Evolutionary conservation across 1,140 invertebrate species (phyloP), one percentile per base, ranked within the genome.

Genomic region (Drosophila kanapiae): DNA sequence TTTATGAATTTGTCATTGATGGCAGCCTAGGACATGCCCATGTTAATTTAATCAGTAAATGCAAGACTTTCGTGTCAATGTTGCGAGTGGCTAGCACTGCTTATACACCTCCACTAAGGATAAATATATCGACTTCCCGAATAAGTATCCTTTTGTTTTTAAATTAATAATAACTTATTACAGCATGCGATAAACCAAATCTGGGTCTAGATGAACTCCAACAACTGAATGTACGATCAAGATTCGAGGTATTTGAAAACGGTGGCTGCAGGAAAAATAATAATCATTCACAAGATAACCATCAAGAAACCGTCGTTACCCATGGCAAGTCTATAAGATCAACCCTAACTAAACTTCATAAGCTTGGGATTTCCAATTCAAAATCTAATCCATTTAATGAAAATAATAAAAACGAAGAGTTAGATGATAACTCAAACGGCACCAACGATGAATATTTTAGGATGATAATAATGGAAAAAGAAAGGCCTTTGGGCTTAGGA

Each of bases 161-260:
- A 4, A 40, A 42, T 16, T 31, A 31, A 16, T 23, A 49, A 14
- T 23, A 37, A 54, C 6, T 14, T 10, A 37, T 63, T 67, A 8
- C 37, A 86, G 97, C 97, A 56, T 97, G 96, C 75, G 96, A 97
- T 88, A 98, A 98, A 91, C 96, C 97, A n/a, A 96, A 97, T 93
- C 94, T 98, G 40, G 97, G 97, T 27, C 93, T 98, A 23, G 96
- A 97, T 82, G 97, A 98, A 91, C 92, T 98, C 47, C 95, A 96
- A 13, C 95, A 95, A 67, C 93, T 98, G 49, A 97, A 98, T 93
- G 96, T 98, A 3, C 97, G 97, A 91, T 97, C 97, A 56, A 94
- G 96, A 58, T 98, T 97, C 93, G 95, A 98, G 93, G 95, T 97
- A 64, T 98, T 98, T 93, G 97, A 98, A 93, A 90, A 86, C 53